Percentiles rank a stretch among this genome's conserved stretches.
Conservation (phyloP, 2,797 vertebrate genomes). For the Intellagama lesueurii region DNA sequence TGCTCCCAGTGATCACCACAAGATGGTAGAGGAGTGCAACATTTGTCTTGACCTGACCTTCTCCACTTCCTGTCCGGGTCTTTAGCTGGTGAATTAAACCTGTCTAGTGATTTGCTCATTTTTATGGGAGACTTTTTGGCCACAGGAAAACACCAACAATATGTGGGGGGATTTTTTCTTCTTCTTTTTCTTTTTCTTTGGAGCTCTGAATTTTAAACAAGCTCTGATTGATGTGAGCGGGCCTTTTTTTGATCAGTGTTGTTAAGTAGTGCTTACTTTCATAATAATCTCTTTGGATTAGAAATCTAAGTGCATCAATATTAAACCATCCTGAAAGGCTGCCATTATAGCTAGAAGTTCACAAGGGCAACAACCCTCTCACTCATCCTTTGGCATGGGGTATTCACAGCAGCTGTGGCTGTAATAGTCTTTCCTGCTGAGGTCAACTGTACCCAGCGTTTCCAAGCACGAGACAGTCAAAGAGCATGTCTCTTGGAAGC, state of each 20-base stretch:
- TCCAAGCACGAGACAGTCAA: accelerated
- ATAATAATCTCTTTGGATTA: neutral
- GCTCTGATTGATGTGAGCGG: neutral
- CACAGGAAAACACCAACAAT: neutral
- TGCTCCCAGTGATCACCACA: slow-evolving; percentile 45
- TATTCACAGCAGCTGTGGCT: accelerated
- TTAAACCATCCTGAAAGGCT: neutral
- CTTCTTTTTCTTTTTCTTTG: neutral
- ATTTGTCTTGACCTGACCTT: neutral
- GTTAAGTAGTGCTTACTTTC: neutral
- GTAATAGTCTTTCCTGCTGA: neutral
- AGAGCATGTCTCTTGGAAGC: neutral
- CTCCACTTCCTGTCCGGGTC: neutral
- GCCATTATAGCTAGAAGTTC: neutral
- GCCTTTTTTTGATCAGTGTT: neutral
- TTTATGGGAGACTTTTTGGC: neutral
- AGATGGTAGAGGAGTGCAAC: slow-evolving; percentile 65
- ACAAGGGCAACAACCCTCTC: accelerated
- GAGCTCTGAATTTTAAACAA: neutral
- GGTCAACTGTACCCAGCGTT: neutral
- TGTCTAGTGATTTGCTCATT: neutral
- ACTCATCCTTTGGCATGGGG: neutral
- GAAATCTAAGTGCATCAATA: neutral
- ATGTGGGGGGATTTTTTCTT: neutral
- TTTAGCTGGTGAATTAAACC: neutral